These are phyloP conservation scores for Ictidomys tridecemlineatus DNA, from an alignment of 2,113 vertebrate genomes.

Conservation along the genomic window DNA sequence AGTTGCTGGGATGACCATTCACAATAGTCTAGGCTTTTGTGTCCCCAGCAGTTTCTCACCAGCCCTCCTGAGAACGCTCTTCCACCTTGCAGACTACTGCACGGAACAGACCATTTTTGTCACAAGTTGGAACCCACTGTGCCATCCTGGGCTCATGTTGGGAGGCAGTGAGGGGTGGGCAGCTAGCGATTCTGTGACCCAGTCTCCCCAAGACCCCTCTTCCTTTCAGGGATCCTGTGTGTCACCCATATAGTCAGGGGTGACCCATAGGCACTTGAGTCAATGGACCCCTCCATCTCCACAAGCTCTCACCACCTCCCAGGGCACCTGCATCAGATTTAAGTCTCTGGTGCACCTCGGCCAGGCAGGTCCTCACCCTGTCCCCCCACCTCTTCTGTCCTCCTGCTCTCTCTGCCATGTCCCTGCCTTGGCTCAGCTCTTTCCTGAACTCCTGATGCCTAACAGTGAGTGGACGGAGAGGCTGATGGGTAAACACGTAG, in stretches of 20 bases:
- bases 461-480: background rate
- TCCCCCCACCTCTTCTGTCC: background rate
- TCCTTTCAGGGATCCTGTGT: background rate
- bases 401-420: background rate
- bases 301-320: background rate
- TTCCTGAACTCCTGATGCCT: background rate
- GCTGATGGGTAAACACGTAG: too few species aligned
- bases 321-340: too few species aligned
- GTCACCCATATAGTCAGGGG: fast-evolving
- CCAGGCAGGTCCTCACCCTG: background rate
- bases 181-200: fast-evolving
- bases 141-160: background rate
- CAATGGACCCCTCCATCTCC: background rate
- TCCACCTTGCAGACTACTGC: background rate
- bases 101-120: background rate
- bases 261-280: fast-evolving
- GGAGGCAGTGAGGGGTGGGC: background rate
- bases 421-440: background rate
- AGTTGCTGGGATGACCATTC: background rate
- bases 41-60: background rate
- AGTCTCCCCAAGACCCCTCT: background rate
- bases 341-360: background rate
- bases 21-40: background rate
- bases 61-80: background rate
- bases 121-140: background rate